These are phyloP conservation scores for Netelia melanura DNA, from an alignment of 2,888 invertebrate species.

Conservation along the genomic window DNA sequence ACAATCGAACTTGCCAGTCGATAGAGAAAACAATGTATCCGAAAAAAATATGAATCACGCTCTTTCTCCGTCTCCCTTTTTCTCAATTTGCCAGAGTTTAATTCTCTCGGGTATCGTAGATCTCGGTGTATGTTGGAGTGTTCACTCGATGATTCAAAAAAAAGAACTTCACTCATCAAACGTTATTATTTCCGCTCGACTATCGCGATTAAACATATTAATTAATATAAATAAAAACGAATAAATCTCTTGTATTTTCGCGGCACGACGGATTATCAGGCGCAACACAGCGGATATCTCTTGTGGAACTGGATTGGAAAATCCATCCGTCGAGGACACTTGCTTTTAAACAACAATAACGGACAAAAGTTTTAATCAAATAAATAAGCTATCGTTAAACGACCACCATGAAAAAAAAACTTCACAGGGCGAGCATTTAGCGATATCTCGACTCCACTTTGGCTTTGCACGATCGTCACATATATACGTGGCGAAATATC, in stretches of 20 bases:
- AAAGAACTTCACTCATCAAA: neutral
- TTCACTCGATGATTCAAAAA: conserved; percentile 6
- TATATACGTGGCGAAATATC: conserved; percentile 68
- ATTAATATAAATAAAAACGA: conserved; percentile 29
- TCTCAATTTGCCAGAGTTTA: neutral
- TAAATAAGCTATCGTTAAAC: conserved; percentile 74
- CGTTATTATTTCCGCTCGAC: neutral
- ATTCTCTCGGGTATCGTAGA: neutral
- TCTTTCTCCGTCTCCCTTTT: conserved; percentile 31
- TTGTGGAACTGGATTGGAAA: conserved; percentile 8
- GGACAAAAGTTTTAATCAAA: conserved; percentile 71
- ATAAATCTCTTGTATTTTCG: neutral
- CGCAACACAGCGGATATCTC: neutral
- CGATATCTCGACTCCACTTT: conserved; percentile 56
- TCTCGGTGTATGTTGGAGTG: neutral
- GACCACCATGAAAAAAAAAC: conserved; percentile 1
- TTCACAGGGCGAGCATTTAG: neutral
- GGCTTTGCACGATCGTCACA: conserved; percentile 63
- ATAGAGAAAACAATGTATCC: neutral
- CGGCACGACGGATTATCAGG: conserved; percentile 3
- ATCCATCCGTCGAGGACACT: conserved; percentile 11
- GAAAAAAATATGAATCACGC: neutral
- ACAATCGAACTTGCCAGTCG: neutral
- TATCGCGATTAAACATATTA: conserved; percentile 24
- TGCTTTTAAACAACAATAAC: conserved; percentile 67